Conservation (phyloP, 2,797 vertebrate species). For the Peromyscus melanophrys region DNA sequence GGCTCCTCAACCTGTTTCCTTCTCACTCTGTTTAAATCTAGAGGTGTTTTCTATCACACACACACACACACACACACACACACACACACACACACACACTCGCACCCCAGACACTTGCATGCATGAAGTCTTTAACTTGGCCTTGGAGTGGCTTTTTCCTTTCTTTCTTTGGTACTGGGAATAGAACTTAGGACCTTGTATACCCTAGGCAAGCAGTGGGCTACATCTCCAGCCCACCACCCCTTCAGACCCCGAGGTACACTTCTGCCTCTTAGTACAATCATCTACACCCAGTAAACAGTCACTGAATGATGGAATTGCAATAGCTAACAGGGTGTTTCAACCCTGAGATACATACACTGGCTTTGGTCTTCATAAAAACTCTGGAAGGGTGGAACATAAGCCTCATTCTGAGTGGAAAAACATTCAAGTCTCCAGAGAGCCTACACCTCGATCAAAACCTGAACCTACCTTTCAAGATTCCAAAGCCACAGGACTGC, state of each 20-base stretch:
- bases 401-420: neutral
- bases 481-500: neutral
- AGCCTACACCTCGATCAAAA: neutral
- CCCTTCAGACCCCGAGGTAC: neutral
- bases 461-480: neutral
- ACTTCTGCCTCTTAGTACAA: neutral
- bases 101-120: rapidly evolving
- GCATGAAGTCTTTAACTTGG: neutral
- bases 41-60: neutral
- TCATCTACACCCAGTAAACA: neutral
- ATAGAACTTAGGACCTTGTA: neutral
- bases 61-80: too few species aligned
- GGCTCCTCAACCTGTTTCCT: neutral
- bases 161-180: neutral
- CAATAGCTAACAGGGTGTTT: neutral
- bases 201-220: neutral
- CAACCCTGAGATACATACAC: neutral
- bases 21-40: neutral
- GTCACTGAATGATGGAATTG: neutral
- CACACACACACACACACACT: too few species aligned
- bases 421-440: slow-evolving; percentile 32
- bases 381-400: neutral
- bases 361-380: neutral
- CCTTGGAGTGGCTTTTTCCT: too few species aligned
- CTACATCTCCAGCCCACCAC: neutral